These are phyloP conservation scores for Campylomormyrus tamandua DNA, from an alignment of 2,113 vertebrate genomes.

Conservation along the genomic window DNA sequence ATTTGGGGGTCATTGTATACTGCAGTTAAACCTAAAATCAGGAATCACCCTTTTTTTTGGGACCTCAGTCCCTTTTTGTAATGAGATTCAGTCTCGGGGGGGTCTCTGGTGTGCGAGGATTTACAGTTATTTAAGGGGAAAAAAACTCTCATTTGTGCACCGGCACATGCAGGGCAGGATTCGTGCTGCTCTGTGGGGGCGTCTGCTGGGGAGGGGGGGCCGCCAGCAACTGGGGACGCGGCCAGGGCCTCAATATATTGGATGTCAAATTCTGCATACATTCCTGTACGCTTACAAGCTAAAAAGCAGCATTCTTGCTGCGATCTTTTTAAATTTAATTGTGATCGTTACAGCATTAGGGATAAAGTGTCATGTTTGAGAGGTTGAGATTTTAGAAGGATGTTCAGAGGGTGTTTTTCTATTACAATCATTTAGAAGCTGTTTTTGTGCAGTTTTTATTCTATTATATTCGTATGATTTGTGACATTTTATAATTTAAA, in stretches of 20 bases:
- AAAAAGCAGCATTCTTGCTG: background rate
- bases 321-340: background rate
- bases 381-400: background rate
- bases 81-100: background rate
- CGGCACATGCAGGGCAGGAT: background rate
- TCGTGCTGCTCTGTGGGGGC: conserved; percentile 28
- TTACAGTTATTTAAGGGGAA: background rate
- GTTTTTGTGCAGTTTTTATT: background rate
- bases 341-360: background rate
- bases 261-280: background rate
- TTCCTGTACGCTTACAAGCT: background rate
- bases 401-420: background rate
- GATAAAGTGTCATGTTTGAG: background rate
- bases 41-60: background rate
- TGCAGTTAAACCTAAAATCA: background rate
- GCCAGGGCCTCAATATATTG: conserved; percentile 6
- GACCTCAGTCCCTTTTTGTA: background rate
- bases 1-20: background rate
- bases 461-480: background rate
- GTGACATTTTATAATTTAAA: background rate
- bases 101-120: background rate
- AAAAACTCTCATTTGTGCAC: background rate
- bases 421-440: background rate
- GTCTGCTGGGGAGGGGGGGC: conserved; percentile 6
- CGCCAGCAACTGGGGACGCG: conserved; percentile 48